These are phyloP conservation scores for Nerophis ophidion DNA, from an alignment of 2,113 vertebrate genomes.

Conservation along the genomic window DNA sequence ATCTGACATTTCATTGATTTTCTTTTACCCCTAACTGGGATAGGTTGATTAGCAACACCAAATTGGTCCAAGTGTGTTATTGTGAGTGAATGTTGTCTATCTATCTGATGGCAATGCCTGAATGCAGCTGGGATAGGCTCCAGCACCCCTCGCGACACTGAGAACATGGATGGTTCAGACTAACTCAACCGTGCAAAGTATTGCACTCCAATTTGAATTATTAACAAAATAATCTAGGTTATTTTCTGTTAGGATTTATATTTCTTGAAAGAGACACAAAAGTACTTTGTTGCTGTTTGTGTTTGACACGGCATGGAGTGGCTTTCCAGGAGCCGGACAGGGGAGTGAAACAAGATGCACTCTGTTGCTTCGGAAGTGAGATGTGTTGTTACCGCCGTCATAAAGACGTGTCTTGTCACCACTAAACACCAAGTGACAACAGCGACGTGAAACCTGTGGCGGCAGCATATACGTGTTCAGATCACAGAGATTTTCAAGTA, in stretches of 20 bases:
- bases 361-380: not conserved
- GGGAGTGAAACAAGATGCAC: constrained; percentile 7
- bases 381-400: not conserved
- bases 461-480: not conserved
- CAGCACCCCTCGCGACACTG: too few relatives aligned
- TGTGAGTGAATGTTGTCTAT: too few relatives aligned
- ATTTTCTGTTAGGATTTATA: constrained; percentile 22
- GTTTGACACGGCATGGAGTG: not conserved
- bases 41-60: too few relatives aligned
- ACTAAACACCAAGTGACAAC: not conserved
- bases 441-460: not conserved
- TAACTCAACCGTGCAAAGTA: too few relatives aligned
- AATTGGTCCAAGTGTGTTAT: too few relatives aligned
- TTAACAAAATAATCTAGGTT: not conserved
- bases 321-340: constrained; percentile 28
- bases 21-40: too few relatives aligned
- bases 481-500: constrained; percentile 4
- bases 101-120: too few relatives aligned
- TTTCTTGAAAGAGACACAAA: constrained; percentile 45
- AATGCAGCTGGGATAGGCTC: too few relatives aligned
- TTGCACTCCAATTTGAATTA: too few relatives aligned
- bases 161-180: too few relatives aligned
- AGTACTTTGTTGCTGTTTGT: constrained; percentile 40
- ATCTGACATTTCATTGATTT: too few relatives aligned
- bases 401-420: not conserved